Conservation (phyloP, 2,113 vertebrate species). For the Pelmatolapia mariae region DNA sequence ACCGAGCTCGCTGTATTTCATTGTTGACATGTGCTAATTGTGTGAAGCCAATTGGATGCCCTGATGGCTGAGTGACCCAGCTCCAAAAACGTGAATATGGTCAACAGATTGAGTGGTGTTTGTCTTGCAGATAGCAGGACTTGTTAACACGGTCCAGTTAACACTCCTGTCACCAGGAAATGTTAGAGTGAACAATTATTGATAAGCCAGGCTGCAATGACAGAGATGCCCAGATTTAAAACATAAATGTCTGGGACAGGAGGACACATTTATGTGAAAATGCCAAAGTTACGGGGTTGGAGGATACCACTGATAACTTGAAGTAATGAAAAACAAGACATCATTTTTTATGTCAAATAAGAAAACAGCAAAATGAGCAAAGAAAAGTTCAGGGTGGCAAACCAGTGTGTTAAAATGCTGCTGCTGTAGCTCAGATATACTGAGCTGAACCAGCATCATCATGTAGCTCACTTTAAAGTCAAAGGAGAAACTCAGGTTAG, state of each 20-base stretch:
- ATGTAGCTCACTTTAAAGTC: background rate
- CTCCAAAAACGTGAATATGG: slow-evolving; percentile 49
- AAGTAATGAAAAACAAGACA: background rate
- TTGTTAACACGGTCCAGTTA: slow-evolving; percentile 56
- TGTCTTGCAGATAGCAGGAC: slow-evolving; percentile 41
- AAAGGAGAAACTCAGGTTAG: background rate
- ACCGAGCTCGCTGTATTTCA: slow-evolving; percentile 8
- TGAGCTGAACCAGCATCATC: background rate
- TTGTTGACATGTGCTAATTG: slow-evolving; percentile 69
- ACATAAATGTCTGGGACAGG: background rate
- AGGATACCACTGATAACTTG: background rate
- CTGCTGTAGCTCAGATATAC: background rate
- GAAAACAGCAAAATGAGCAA: background rate
- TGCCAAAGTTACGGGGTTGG: background rate
- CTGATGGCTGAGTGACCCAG: slow-evolving; percentile 59
- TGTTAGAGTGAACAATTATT: slow-evolving; percentile 66
- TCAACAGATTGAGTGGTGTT: slow-evolving; percentile 70
- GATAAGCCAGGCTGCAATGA: slow-evolving; percentile 36
- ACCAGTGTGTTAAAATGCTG: background rate
- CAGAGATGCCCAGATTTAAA: background rate
- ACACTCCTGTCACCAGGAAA: slow-evolving; percentile 64
- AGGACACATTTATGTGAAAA: background rate
- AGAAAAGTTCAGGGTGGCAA: background rate
- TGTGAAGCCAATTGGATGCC: slow-evolving; percentile 65
- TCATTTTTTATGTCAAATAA: background rate